Evolutionary conservation across 2,888 invertebrate species (phyloP).

Genomic region (Ctenicera cuprea): DNA sequence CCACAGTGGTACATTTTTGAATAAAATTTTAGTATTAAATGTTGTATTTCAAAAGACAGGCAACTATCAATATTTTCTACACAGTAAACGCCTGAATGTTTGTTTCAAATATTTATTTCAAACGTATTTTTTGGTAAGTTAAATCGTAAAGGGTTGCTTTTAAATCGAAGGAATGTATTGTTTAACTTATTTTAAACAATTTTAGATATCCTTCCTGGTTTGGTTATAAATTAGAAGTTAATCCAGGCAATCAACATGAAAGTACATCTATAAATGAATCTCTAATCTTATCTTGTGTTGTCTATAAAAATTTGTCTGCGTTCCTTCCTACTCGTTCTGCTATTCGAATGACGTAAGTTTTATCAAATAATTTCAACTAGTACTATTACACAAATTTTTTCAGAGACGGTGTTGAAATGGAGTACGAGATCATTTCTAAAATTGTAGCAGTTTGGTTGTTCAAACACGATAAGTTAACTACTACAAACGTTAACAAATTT

Average conservation of each 20-base stretch:
- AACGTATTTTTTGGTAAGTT: too few relatives aligned
- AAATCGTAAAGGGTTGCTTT: too few relatives aligned
- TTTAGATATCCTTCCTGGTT: conserved; percentile 59
- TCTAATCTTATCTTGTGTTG: conserved; percentile 71
- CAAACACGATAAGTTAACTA: conserved; percentile 54
- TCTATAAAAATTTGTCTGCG: conserved; percentile 79
- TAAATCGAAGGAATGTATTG: too few relatives aligned
- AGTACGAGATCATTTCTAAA: conserved; percentile 80
- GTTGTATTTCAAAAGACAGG: too few relatives aligned
- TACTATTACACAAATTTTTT: conserved; percentile 43
- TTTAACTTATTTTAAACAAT: too few relatives aligned
- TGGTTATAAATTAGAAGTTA: conserved; percentile 58
- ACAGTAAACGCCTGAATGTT: too few relatives aligned
- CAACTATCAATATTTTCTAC: too few relatives aligned
- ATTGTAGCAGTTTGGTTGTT: conserved; percentile 71
- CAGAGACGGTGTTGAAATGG: conserved; percentile 81
- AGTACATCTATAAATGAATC: conserved; percentile 44
- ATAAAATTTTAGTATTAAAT: too few relatives aligned
- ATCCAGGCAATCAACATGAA: conserved; percentile 5
- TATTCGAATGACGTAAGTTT: conserved; percentile 78
- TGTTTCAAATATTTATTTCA: too few relatives aligned
- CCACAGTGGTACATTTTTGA: too few relatives aligned
- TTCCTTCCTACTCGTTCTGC: conserved; percentile 79
- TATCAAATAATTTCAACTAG: neutral
- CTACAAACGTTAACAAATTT: conserved; percentile 71